phyloP scores from a whole-genome alignment of 2,113 vertebrate species.

The Bubo scandiacus region DNA sequence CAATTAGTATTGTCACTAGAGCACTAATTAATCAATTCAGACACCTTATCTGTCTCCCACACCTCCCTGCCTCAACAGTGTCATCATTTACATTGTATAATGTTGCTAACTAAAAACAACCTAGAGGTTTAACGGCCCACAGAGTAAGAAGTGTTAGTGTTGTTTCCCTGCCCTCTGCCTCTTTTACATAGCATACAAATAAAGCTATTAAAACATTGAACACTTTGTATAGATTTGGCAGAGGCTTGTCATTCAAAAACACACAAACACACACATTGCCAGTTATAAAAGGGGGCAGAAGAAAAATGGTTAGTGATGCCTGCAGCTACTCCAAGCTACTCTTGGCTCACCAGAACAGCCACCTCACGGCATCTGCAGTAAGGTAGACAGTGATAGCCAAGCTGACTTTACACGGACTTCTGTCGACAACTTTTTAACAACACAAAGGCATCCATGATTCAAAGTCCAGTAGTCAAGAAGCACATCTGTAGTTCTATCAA shows the following conservation, averaged over 20 bases:
- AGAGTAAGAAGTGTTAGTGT: background rate
- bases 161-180: background rate
- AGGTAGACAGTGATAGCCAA: no score
- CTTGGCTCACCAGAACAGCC: background rate
- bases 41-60: slow-evolving; percentile 35
- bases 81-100: slow-evolving; percentile 2
- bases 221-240: background rate
- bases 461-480: background rate
- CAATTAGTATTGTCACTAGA: slow-evolving; percentile 23
- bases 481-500: background rate
- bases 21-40: slow-evolving; percentile 38
- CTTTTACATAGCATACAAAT: background rate
- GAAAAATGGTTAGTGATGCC: background rate
- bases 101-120: background rate
- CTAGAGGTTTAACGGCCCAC: background rate
- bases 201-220: background rate
- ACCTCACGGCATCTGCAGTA: background rate
- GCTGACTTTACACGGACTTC: background rate
- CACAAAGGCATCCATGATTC: background rate
- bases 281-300: background rate
- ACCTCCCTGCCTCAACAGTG: background rate
- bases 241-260: background rate
- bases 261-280: background rate
- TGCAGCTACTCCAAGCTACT: background rate
- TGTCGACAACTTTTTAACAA: background rate